Conservation (phyloP, 2,888 invertebrate species). For the Hermaeophaga mercurialis region DNA sequence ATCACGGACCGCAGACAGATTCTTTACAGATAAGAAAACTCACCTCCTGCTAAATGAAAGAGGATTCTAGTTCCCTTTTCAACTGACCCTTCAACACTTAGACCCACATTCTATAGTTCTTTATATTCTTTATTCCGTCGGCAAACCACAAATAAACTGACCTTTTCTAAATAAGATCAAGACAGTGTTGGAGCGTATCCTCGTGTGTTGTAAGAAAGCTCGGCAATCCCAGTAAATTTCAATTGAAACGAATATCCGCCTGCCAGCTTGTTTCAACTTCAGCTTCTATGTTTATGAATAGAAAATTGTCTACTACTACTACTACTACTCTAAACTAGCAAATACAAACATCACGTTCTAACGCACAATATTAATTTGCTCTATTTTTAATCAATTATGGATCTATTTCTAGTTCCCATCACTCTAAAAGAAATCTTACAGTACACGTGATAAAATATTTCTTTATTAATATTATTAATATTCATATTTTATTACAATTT, state of each 20-base stretch:
- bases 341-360: too few relatives aligned
- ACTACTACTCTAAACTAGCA: too few relatives aligned
- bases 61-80: neutral
- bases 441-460: too few relatives aligned
- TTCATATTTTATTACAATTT: too few relatives aligned
- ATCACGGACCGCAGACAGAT: neutral
- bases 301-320: too few relatives aligned
- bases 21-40: constrained; percentile 1
- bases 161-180: constrained; percentile 50
- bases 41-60: constrained; percentile 1
- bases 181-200: constrained; percentile 41
- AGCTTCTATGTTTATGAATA: too few relatives aligned
- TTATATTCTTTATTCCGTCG: constrained; percentile 42
- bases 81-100: constrained; percentile 15
- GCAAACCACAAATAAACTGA: constrained; percentile 49
- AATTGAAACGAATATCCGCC: constrained; percentile 44
- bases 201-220: constrained; percentile 44
- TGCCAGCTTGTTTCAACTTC: too few relatives aligned
- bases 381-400: too few relatives aligned
- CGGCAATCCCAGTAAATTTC: constrained; percentile 48
- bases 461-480: too few relatives aligned
- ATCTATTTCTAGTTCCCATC: too few relatives aligned
- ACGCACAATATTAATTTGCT: too few relatives aligned
- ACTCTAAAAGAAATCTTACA: too few relatives aligned
- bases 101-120: constrained; percentile 17